Evolutionary conservation across 30 jellyfish, hydroid and myxozoan species (phyloP), one percentile per base, ranked within the genome.

Genomic region (Turritopsis dohrnii): DNA sequence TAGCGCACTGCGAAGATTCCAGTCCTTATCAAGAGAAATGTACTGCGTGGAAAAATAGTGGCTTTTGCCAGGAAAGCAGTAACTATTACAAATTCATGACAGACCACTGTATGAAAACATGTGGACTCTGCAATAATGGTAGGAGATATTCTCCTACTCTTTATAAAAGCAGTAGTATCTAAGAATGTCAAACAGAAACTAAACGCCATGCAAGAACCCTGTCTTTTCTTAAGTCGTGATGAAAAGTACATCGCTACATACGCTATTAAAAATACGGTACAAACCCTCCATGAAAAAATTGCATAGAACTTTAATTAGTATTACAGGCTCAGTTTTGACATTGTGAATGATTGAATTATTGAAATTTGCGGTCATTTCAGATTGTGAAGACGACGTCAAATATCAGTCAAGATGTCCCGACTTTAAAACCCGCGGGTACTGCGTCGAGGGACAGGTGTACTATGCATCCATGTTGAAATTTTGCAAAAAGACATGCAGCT

Each of bases 401-500:
- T 41, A 41, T 13, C 60, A 41, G 13, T 41, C 60, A 5, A 41
- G 13, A 13, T 41, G 60, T 41, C 60, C 60, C 13, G 60, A 41
- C 60, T 41, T 41, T 41, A 41, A 41, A 41, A 3, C 60, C 5
- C 60, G 60, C 13, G 60, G 60, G 60, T 41, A 41, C 60, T 41
- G 60, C 60, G 60, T 41, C 60, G 13, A 13, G 13, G 60, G 60
- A 41, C 60, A 41, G 60, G 60, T 41, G 60, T 41, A 41, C 18
- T 85, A 86, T 21, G 53, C 28, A 0, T 75, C 41, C 52, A 69
- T 84, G 29, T 75, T 86, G 28, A 71, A 84, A 26, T 75, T 54
- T 79, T 84, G 91, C 41, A 65, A 19, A 66, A 84, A 75, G 83
- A 75, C 91, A 27, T 84, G 91, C 83, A 69, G 21, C 26, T 75